phyloP scores from a whole-genome alignment of 2,113 vertebrate species.

The Cariama cristata region DNA sequence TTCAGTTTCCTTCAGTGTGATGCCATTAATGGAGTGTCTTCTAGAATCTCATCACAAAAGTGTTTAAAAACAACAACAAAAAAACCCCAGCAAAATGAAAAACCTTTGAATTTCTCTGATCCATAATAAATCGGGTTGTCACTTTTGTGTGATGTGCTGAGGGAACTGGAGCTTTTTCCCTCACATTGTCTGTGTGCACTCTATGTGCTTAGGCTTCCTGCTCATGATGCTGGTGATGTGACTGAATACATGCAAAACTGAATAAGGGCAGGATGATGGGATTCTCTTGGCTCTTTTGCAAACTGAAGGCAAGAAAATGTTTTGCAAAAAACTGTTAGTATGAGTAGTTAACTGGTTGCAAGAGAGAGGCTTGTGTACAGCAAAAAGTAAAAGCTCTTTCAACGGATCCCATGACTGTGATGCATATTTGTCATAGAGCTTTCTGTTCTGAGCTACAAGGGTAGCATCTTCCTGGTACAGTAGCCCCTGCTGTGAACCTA shows the following conservation, averaged over 20 bases:
- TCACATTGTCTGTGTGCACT: not conserved
- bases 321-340: not conserved
- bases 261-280: not conserved
- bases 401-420: not conserved
- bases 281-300: not conserved
- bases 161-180: not conserved
- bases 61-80: not conserved
- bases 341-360: not conserved
- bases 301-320: not conserved
- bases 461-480: not conserved
- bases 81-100: not conserved
- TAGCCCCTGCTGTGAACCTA: not conserved
- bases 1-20: not conserved
- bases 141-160: not conserved
- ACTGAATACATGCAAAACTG: not conserved
- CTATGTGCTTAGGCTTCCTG: not conserved
- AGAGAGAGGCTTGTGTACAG: not conserved
- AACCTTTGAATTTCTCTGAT: not conserved
- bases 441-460: not conserved
- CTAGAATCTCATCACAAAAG: not conserved
- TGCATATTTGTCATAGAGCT: not conserved
- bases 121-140: not conserved
- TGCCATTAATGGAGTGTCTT: not conserved
- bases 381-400: not conserved
- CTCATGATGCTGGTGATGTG: not conserved